These are phyloP conservation scores for Ancistrus triradiatus DNA, from an alignment of 2,113 vertebrate species.

Conservation along the genomic window DNA sequence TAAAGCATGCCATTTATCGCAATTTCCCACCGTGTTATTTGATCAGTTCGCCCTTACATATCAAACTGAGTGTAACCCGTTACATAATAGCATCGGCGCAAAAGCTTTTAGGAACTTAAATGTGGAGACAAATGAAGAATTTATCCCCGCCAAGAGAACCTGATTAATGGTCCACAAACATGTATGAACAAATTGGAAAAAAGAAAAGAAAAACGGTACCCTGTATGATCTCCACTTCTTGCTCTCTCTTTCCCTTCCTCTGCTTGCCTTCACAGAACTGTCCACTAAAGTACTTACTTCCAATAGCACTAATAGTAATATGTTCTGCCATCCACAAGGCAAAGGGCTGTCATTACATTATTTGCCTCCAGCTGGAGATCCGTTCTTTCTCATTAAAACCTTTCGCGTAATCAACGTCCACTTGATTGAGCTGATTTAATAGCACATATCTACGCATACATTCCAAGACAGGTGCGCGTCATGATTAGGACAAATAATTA, in stretches of 20 bases:
- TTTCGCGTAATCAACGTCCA: constrained; percentile 36
- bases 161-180: constrained; percentile 66
- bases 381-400: constrained; percentile 34
- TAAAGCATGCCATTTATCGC: neutral
- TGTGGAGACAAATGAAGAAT: constrained; percentile 35
- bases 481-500: constrained; percentile 44
- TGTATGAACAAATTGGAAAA: constrained; percentile 15
- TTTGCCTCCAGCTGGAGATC: constrained; percentile 31
- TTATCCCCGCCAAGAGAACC: constrained; percentile 62
- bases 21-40: neutral
- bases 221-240: constrained; percentile 22
- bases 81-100: constrained; percentile 47
- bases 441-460: constrained; percentile 17
- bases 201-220: constrained; percentile 37
- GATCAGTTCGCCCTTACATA: constrained; percentile 33
- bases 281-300: constrained; percentile 31
- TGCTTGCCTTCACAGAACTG: constrained; percentile 24
- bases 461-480: constrained; percentile 31
- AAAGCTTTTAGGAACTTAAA: constrained; percentile 47
- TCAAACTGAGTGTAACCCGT: constrained; percentile 53
- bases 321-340: constrained; percentile 26
- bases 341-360: constrained; percentile 34
- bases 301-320: constrained; percentile 38
- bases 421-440: constrained; percentile 34
- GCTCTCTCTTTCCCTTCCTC: constrained; percentile 8